phyloP scores from a whole-genome alignment of 2,888 invertebrate species.

The Rotaria magnacalcarata region DNA sequence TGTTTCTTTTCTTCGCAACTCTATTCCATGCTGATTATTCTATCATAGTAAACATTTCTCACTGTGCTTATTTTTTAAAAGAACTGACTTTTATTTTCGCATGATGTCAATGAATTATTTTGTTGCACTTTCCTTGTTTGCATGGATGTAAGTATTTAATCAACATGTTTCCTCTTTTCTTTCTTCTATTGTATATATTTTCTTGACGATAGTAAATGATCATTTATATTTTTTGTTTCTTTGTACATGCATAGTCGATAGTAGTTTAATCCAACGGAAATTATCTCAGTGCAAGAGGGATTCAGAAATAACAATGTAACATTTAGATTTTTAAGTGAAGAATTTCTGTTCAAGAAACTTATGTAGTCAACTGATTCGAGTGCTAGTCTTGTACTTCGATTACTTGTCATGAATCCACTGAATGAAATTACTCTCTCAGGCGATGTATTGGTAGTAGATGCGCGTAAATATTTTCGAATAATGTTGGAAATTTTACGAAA shows the following conservation, averaged over 20 bases:
- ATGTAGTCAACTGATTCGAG: not conserved
- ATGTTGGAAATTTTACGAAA: not conserved
- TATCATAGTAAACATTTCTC: too few relatives aligned
- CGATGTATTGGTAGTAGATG: not conserved
- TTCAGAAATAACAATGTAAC: not conserved
- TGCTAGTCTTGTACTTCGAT: not conserved
- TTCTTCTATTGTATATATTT: too few relatives aligned
- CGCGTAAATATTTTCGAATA: not conserved
- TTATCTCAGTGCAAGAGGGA: too few relatives aligned
- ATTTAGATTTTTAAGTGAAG: not conserved
- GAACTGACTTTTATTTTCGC: not conserved
- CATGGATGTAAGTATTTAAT: not conserved
- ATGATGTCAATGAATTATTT: not conserved
- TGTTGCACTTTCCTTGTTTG: not conserved
- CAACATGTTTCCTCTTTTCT: not conserved
- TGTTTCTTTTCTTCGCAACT: too few relatives aligned
- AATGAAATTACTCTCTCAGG: not conserved
- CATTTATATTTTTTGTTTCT: too few relatives aligned
- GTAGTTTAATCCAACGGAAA: too few relatives aligned
- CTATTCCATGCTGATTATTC: too few relatives aligned
- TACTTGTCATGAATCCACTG: not conserved
- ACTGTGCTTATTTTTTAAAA: not conserved
- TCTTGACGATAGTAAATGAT: too few relatives aligned
- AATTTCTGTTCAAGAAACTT: not conserved
- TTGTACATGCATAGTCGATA: too few relatives aligned